Percentiles rank a stretch among this genome's conserved stretches.
phyloP scores from a whole-genome alignment of 1,140 invertebrate genomes.

The Drosophila kohkoa region DNA sequence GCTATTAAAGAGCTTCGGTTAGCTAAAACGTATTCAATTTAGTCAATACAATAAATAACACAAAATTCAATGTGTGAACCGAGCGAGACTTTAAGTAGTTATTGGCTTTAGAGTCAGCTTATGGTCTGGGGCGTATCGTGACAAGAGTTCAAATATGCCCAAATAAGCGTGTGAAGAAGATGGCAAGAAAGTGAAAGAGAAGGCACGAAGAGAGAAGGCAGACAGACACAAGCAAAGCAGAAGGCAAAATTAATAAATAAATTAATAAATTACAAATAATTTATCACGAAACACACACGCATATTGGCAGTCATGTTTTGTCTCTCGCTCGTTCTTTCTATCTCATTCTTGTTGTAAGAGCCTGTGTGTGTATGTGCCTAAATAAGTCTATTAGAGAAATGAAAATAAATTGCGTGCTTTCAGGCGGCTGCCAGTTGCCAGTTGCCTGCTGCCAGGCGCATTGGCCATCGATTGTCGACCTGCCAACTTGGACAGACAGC shows the following conservation, averaged over 20 bases:
- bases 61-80: not conserved
- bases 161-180: constrained; percentile 8
- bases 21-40: constrained; percentile 8
- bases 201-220: not conserved
- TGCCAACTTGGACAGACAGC: constrained; percentile 73
- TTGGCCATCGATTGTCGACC: constrained; percentile 71
- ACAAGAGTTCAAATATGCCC: constrained; percentile 19
- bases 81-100: constrained; percentile 1
- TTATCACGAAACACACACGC: constrained; percentile 58
- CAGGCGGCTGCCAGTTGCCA: constrained; percentile 59
- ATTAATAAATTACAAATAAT: constrained; percentile 80
- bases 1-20: not conserved
- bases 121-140: constrained; percentile 8
- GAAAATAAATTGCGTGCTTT: constrained; percentile 83
- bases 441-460: constrained; percentile 12
- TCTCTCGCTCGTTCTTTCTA: not conserved
- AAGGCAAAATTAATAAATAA: constrained; percentile 69
- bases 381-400: constrained; percentile 83
- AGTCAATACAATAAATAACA: constrained; percentile 3
- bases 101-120: constrained; percentile 5
- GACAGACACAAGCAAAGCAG: constrained; percentile 37
- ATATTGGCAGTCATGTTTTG: constrained; percentile 38
- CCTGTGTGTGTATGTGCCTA: constrained; percentile 48
- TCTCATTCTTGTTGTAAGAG: not conserved
- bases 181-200: not conserved